phyloP scores from a whole-genome alignment of 2,888 invertebrate genomes.

The Ophioninae sp. region DNA sequence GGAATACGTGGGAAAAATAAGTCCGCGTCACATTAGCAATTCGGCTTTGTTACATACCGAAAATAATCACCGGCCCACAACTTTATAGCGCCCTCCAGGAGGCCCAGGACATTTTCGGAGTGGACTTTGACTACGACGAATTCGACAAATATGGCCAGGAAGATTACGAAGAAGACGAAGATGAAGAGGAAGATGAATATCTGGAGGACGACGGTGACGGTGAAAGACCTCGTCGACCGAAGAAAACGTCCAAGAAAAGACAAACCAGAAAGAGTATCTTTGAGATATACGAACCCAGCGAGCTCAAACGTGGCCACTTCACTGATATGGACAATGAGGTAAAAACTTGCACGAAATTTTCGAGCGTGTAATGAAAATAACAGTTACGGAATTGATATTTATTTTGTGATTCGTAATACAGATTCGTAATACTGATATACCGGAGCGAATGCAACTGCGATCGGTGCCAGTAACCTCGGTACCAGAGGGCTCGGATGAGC shows the following conservation, averaged over 20 bases:
- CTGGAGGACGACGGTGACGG: constrained; percentile 34
- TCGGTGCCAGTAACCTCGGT: constrained; percentile 92
- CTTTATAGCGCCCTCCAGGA: constrained; percentile 90
- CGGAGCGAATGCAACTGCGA: constrained; percentile 94
- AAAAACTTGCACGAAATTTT: not conserved
- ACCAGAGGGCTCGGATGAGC: constrained; percentile 90
- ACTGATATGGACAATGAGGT: constrained; percentile 93
- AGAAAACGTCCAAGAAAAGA: constrained; percentile 88
- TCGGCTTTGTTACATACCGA: not conserved
- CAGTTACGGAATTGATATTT: not conserved
- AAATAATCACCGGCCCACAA: not conserved
- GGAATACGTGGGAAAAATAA: not conserved
- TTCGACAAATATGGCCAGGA: constrained; percentile 89
- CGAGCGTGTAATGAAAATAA: not conserved
- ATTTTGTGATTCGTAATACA: constrained; percentile 72
- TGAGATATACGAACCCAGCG: constrained; percentile 97
- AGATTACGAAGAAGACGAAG: constrained; percentile 87
- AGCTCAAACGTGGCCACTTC: constrained; percentile 95
- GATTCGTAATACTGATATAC: constrained; percentile 92
- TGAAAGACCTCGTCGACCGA: constrained; percentile 81
- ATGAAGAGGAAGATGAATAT: constrained; percentile 82
- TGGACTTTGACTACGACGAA: constrained; percentile 96
- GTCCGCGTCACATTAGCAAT: not conserved
- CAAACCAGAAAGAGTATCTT: constrained; percentile 91
- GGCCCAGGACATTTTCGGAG: constrained; percentile 98